Conservation (phyloP, 2,797 vertebrate species). For the Oryzias sinensis region DNA sequence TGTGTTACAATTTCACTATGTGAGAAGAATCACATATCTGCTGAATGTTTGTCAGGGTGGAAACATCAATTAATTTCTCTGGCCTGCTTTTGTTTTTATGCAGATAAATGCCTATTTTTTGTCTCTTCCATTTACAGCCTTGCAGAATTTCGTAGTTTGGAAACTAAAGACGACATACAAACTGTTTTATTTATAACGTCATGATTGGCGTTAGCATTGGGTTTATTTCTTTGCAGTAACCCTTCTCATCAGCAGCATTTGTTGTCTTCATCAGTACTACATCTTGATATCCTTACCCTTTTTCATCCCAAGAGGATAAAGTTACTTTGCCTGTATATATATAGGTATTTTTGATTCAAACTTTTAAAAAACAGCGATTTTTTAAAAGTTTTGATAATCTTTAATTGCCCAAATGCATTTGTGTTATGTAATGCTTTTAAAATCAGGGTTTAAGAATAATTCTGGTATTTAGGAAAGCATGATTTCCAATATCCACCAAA, state of each 20-base stretch:
- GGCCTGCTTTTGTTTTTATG: slow-evolving; percentile 4
- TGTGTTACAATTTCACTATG: too few species aligned
- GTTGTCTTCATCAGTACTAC: slow-evolving; percentile 58
- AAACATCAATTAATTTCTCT: background rate
- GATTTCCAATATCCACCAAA: too few species aligned
- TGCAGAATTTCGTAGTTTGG: slow-evolving; percentile 1
- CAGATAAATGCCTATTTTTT: slow-evolving; percentile 4
- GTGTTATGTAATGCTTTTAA: too few species aligned
- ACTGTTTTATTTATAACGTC: slow-evolving; percentile 55
- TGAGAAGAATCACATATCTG: too few species aligned
- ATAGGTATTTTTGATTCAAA: slow-evolving; percentile 18
- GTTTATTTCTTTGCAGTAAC: slow-evolving; percentile 31
- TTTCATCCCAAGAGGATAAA: slow-evolving; percentile 16
- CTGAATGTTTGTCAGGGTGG: slow-evolving; percentile 17
- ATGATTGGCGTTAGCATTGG: slow-evolving; percentile 30
- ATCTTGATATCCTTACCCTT: slow-evolving; percentile 50
- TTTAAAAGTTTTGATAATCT: background rate
- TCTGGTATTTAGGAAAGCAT: too few species aligned
- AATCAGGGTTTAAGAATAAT: too few species aligned
- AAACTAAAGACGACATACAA: slow-evolving; percentile 16
- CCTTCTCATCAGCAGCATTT: slow-evolving; percentile 43
- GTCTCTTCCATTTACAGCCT: background rate
- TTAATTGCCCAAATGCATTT: background rate
- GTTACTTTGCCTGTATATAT: slow-evolving; percentile 24
- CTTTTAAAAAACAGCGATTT: slow-evolving; percentile 18